Conservation (phyloP, 2,113 vertebrate genomes). For the Anhinga anhinga region DNA sequence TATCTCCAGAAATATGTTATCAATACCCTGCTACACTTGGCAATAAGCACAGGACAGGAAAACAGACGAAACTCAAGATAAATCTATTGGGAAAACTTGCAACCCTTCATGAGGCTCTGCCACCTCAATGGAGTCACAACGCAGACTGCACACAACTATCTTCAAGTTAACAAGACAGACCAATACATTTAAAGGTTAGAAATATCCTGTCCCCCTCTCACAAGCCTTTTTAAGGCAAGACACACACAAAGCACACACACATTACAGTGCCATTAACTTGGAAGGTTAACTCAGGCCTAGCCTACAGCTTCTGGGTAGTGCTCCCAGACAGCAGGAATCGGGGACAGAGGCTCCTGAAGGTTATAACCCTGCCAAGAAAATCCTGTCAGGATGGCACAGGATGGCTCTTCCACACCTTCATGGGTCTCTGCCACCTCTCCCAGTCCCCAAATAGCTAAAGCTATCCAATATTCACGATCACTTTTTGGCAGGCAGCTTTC, state of each 20-base stretch:
- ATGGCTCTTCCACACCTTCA: not conserved
- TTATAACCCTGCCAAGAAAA: not conserved
- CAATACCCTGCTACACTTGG: not conserved
- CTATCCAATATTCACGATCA: not conserved
- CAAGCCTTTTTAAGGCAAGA: not conserved
- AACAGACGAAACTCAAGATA: not conserved
- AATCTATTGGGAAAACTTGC: not conserved
- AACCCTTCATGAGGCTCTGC: not conserved
- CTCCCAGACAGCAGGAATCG: rapidly evolving
- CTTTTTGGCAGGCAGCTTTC: not conserved
- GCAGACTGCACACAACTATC: not conserved
- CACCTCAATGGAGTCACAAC: not conserved
- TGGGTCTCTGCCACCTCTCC: not conserved
- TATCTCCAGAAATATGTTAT: not conserved
- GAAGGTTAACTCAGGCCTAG: not conserved
- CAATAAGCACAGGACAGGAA: not conserved
- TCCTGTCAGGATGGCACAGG: not conserved
- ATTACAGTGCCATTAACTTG: not conserved
- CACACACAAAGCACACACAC: not conserved
- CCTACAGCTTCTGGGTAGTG: not conserved
- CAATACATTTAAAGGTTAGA: not conserved
- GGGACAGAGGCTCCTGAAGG: too few species aligned
- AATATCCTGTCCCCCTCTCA: not conserved
- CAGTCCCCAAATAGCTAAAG: not conserved
- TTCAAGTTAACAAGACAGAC: not conserved